phyloP scores from a whole-genome alignment of 2,797 vertebrate species.

The Zalophus californianus region DNA sequence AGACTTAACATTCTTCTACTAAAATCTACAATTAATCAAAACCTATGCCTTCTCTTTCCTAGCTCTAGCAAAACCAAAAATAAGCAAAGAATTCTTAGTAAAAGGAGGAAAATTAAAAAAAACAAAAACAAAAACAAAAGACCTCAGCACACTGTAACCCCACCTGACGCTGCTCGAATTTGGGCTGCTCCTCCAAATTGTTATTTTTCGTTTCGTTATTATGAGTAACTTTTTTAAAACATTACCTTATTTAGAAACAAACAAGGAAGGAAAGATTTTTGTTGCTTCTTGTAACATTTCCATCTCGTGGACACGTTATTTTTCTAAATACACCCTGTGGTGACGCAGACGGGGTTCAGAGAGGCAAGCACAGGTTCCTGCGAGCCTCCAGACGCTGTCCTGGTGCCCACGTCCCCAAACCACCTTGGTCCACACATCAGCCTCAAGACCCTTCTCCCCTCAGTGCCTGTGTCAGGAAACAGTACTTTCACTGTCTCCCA shows the following conservation, averaged over 20 bases:
- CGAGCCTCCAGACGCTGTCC: background rate
- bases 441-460: background rate
- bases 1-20: background rate
- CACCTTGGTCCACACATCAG: background rate
- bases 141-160: background rate
- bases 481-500: background rate
- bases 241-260: constrained; percentile 43
- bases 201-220: constrained; percentile 4
- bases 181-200: background rate
- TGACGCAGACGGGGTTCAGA: background rate
- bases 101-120: background rate
- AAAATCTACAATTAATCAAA: background rate
- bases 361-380: background rate
- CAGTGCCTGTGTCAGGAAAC: background rate
- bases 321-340: background rate
- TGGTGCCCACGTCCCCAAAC: background rate
- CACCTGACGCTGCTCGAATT: background rate
- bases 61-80: background rate
- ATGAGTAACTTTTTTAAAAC: background rate
- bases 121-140: background rate
- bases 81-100: background rate
- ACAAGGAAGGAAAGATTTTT: background rate
- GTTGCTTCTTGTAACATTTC: background rate
- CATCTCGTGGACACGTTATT: background rate
- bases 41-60: background rate